Percentiles rank a stretch among this genome's conserved stretches.
phyloP scores from a whole-genome alignment of 2,797 vertebrate genomes.

The Pteronotus mesoamericanus region DNA sequence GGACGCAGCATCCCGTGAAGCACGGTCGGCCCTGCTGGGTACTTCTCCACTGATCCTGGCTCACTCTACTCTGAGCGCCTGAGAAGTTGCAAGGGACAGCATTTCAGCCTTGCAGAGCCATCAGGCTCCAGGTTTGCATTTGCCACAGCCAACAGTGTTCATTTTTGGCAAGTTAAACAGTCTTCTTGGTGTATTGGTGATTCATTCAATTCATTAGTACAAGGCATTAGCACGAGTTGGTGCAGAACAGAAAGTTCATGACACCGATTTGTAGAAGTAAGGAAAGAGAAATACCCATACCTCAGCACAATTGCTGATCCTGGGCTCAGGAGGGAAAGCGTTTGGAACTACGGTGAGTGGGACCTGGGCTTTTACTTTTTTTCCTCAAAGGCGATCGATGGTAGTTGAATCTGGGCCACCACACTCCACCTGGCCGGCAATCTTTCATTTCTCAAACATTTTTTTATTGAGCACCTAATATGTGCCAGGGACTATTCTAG shows the following conservation, averaged over 20 bases:
- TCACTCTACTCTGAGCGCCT: conserved; percentile 21
- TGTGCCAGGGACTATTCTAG: background rate
- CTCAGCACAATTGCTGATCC: background rate
- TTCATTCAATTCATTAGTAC: background rate
- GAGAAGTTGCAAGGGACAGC: conserved; percentile 14
- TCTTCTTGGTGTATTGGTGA: background rate
- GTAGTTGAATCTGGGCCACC: background rate
- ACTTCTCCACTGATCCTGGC: conserved; percentile 40
- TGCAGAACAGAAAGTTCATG: background rate
- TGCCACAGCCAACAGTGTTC: background rate
- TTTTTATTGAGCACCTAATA: background rate
- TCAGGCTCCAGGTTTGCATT: background rate
- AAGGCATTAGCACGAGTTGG: background rate
- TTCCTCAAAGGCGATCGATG: background rate
- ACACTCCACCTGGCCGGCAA: background rate
- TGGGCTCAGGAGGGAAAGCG: background rate
- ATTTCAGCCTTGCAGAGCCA: background rate
- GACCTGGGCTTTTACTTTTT: background rate
- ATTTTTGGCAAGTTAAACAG: conserved; percentile 17
- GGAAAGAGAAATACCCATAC: background rate
- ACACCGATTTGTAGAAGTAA: conserved; percentile 32
- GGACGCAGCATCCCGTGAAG: background rate
- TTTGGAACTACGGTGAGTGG: background rate
- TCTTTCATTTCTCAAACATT: background rate
- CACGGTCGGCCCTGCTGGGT: background rate